Conservation (phyloP, 2,113 vertebrate genomes). For the Cheirogaleus medius region DNA sequence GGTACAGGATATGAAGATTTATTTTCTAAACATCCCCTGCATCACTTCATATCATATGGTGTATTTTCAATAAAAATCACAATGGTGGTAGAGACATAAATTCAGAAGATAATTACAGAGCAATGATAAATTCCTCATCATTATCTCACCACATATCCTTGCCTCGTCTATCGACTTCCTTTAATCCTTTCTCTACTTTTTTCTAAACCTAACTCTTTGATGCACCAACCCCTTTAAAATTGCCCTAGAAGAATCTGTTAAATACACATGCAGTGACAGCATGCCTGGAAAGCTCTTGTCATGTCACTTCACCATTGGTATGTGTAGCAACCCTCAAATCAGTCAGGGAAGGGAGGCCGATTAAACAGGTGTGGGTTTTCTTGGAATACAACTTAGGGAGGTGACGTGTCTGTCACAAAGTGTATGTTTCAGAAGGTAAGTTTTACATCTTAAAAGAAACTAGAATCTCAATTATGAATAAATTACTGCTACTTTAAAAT, state of each 20-base stretch:
- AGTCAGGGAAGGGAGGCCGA: not conserved
- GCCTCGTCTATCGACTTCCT: not conserved
- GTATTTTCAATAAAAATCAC: not conserved
- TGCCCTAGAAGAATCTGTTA: not conserved
- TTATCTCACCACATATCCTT: not conserved
- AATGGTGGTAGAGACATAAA: not conserved
- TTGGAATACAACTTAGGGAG: not conserved
- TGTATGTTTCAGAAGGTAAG: not conserved
- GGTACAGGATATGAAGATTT: not conserved
- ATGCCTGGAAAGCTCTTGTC: constrained; percentile 17
- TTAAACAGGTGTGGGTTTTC: not conserved
- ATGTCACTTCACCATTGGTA: not conserved
- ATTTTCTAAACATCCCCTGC: not conserved
- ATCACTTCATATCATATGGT: not conserved
- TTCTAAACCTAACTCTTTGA: not conserved
- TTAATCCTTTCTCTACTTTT: not conserved
- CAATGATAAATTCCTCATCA: not conserved
- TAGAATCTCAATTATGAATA: constrained; percentile 46
- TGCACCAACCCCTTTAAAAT: not conserved
- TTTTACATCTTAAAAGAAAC: constrained; percentile 30
- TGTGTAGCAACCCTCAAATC: not conserved
- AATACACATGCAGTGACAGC: not conserved
- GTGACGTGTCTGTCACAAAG: not conserved
- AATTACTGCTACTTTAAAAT: constrained; percentile 38
- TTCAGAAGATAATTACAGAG: not conserved